phyloP scores from a whole-genome alignment of 2,113 vertebrate genomes.

The Seriola quinqueradiata region DNA sequence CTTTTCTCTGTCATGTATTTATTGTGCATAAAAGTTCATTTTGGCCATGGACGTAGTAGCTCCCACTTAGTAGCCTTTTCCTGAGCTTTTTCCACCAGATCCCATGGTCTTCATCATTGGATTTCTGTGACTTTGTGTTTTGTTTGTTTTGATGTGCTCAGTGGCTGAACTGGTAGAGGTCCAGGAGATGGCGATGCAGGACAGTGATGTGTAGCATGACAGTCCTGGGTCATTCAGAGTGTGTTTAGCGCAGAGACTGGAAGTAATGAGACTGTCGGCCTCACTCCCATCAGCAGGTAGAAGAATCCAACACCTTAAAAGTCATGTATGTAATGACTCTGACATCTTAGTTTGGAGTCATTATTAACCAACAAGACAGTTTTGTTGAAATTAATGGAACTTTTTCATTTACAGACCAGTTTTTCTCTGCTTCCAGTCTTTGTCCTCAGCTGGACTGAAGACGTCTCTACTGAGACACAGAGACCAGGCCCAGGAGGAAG shows the following conservation, averaged over 20 bases:
- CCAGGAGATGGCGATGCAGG: not conserved
- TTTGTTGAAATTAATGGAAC: too few species aligned
- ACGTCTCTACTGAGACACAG: too few species aligned
- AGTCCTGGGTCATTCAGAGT: not conserved
- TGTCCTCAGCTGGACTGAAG: not conserved
- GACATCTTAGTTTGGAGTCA: too few species aligned
- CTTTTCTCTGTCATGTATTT: not conserved
- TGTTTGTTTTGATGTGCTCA: not conserved
- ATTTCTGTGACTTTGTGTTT: not conserved
- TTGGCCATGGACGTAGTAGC: not conserved
- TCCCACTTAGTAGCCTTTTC: not conserved
- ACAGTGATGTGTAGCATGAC: not conserved
- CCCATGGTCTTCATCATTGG: not conserved
- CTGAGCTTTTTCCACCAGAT: not conserved
- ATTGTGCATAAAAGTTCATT: not conserved
- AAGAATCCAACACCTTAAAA: too few species aligned
- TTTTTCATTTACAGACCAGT: not conserved
- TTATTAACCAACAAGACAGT: not conserved
- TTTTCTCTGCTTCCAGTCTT: not conserved
- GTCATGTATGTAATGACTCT: too few species aligned
- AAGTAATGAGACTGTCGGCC: not conserved
- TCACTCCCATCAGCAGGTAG: not conserved
- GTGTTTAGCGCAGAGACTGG: not conserved
- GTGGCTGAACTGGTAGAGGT: not conserved
- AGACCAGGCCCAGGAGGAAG: not conserved